Conservation (phyloP, 2,797 vertebrate genomes). For the Poeciliopsis presidionis region DNA sequence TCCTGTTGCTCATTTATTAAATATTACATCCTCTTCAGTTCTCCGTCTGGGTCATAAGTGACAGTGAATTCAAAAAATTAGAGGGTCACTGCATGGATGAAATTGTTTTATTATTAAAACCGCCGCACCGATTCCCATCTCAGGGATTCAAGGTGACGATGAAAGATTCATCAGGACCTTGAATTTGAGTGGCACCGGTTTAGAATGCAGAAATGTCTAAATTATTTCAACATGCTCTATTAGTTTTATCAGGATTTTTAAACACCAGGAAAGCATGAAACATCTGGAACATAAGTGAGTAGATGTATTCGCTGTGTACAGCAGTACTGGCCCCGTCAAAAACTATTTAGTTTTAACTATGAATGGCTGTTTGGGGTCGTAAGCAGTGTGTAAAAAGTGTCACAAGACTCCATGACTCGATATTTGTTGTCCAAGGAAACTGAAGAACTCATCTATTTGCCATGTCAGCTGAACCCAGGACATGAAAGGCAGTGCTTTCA, state of each 20-base stretch:
- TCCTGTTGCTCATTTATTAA: conserved; percentile 60
- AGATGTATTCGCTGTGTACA: not conserved
- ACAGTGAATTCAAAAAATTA: conserved; percentile 41
- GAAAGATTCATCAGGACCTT: conserved; percentile 21
- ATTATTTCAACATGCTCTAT: not conserved
- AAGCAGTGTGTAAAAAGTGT: not conserved
- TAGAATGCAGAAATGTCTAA: conserved; percentile 6
- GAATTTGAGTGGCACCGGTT: conserved; percentile 21
- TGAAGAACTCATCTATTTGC: too few relatives aligned
- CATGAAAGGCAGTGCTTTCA: not conserved
- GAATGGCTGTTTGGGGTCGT: not conserved
- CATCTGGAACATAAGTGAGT: not conserved
- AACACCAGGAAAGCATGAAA: not conserved
- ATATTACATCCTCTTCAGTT: conserved; percentile 42
- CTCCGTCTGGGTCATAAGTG: conserved; percentile 23
- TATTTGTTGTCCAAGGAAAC: not conserved
- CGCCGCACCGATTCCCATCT: conserved; percentile 28
- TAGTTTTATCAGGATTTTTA: not conserved
- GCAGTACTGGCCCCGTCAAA: not conserved
- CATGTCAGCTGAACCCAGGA: not conserved
- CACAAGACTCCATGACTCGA: not conserved
- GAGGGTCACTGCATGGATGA: conserved; percentile 20
- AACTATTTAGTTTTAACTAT: not conserved
- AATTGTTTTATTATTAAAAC: conserved; percentile 55
- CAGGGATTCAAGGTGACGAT: conserved; percentile 33